Evolutionary conservation across 1,140 invertebrate genomes (phyloP).

Genomic region (Cydia pomonella): DNA sequence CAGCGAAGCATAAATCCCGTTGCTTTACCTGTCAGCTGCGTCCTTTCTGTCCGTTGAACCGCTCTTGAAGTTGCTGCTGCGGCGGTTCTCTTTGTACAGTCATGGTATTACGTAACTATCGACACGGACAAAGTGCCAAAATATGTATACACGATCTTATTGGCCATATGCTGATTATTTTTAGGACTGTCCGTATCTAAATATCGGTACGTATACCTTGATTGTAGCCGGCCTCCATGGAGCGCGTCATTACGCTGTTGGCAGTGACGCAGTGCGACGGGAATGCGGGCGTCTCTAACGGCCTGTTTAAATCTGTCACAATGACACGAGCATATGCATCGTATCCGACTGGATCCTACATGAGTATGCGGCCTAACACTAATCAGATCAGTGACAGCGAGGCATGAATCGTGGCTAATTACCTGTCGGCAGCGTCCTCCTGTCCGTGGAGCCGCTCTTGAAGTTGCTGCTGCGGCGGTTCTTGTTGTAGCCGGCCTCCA

Average conservation of each 20-base stretch:
- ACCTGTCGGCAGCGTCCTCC: conserved; percentile 87
- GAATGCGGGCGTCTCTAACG: conserved; percentile 81
- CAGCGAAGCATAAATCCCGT: background rate
- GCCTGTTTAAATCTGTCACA: no score
- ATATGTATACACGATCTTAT: no score
- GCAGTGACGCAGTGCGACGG: conserved; percentile 87
- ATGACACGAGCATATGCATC: no score
- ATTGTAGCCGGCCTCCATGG: conserved; percentile 90
- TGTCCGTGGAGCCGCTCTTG: conserved; percentile 82
- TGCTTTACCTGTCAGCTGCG: conserved; percentile 84
- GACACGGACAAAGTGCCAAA: no score
- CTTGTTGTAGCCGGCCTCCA: conserved; percentile 87
- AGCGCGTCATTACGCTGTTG: conserved; percentile 89
- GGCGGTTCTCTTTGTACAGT: conserved; percentile 83
- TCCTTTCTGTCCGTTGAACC: conserved; percentile 85
- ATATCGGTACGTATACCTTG: no score
- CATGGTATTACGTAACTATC: no score
- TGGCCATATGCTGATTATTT: no score
- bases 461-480: conserved; percentile 82
- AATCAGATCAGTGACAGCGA: no score
- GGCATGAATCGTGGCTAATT: conserved; percentile 38
- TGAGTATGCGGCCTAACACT: no score
- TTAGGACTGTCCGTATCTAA: no score
- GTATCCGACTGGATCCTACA: no score
- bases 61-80: conserved; percentile 80